Evolutionary conservation across 2,113 vertebrate species (phyloP).

Genomic region (Rhinopomastus cyanomelas): DNA sequence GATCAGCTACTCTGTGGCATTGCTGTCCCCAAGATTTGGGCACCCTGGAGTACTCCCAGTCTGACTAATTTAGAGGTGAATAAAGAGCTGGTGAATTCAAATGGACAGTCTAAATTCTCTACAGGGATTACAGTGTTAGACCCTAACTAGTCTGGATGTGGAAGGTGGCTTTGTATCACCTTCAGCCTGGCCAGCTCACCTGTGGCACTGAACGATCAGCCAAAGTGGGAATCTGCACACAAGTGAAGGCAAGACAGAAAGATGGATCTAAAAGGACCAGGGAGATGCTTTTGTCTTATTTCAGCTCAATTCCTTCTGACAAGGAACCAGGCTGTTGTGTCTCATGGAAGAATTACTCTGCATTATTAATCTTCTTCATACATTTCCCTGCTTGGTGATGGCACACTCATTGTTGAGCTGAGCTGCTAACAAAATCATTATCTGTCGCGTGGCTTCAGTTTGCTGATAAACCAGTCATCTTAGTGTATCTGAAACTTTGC

Average conservation of each 20-base stretch:
- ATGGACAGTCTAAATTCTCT: neutral
- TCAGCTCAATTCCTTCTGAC: slow-evolving; percentile 24
- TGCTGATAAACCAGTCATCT: neutral
- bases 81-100: neutral
- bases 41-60: neutral
- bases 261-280: neutral
- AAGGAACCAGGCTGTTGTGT: slow-evolving; percentile 16
- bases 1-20: neutral
- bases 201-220: neutral
- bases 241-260: neutral
- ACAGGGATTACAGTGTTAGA: neutral
- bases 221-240: rapidly evolving
- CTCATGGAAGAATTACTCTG: slow-evolving; percentile 18
- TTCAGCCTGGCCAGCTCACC: neutral
- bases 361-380: slow-evolving; percentile 35
- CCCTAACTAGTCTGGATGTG: neutral
- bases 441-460: slow-evolving; percentile 3
- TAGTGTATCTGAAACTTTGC: neutral
- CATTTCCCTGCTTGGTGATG: slow-evolving; percentile 9
- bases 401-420: neutral
- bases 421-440: slow-evolving; percentile 46
- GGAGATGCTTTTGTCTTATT: slow-evolving; percentile 37
- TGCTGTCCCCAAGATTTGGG: neutral
- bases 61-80: neutral
- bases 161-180: neutral